These are phyloP conservation scores for Stenichneumon culpator DNA, from an alignment of 2,888 invertebrate species.

Conservation along the genomic window DNA sequence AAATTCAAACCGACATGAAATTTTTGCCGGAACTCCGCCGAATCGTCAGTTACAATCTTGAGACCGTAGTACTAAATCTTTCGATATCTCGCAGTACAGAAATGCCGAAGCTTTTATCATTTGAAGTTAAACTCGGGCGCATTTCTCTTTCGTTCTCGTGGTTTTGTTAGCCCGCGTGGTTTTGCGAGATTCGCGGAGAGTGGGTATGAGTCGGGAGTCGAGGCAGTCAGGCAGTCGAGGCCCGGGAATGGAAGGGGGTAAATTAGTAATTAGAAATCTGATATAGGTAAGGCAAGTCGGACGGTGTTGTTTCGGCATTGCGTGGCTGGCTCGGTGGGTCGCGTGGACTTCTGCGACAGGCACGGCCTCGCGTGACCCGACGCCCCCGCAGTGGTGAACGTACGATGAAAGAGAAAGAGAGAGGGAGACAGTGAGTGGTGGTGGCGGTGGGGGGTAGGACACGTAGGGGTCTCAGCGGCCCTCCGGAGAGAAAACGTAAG, in stretches of 20 bases:
- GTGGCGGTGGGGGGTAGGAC: constrained; percentile 57
- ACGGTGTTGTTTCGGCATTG: constrained; percentile 83
- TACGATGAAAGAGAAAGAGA: constrained; percentile 61
- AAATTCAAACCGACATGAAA: too few relatives aligned
- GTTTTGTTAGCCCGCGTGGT: constrained; percentile 41
- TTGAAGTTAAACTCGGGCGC: background rate
- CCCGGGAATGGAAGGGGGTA: constrained; percentile 71
- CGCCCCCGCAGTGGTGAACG: constrained; percentile 74
- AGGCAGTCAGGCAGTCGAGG: constrained; percentile 28
- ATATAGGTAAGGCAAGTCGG: constrained; percentile 81
- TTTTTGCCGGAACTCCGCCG: too few relatives aligned
- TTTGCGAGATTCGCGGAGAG: constrained; percentile 11
- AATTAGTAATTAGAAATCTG: constrained; percentile 85
- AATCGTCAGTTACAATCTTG: too few relatives aligned
- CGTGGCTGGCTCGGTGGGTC: constrained; percentile 81
- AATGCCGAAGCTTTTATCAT: constrained; percentile 16
- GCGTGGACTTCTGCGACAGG: constrained; percentile 85
- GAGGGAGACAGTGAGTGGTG: constrained; percentile 43
- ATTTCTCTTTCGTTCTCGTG: constrained; percentile 40
- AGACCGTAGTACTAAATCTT: background rate
- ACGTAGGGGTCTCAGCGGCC: constrained; percentile 63
- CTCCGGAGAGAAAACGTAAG: constrained; percentile 78
- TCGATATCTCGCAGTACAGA: background rate
- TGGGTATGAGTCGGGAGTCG: background rate
- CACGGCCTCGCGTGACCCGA: constrained; percentile 84